Conservation (phyloP, 2,797 vertebrate species). For the Pitangus sulphuratus region DNA sequence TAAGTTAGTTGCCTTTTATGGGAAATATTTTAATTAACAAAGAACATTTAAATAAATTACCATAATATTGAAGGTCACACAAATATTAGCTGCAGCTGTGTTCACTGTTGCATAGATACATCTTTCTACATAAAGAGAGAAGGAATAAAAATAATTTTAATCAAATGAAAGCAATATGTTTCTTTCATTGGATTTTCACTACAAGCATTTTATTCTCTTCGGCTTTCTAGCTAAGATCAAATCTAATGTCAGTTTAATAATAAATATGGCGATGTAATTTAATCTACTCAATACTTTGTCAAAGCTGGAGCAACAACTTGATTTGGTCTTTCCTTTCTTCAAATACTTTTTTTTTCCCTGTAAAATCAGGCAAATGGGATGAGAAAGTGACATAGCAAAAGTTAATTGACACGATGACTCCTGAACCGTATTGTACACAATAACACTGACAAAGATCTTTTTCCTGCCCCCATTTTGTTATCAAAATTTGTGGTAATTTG, state of each 20-base stretch:
- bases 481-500: neutral
- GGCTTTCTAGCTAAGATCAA: neutral
- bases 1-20: constrained; percentile 71
- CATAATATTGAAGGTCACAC: constrained; percentile 78
- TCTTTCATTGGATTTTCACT: neutral
- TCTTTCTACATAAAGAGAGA: neutral
- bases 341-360: neutral
- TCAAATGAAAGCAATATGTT: neutral
- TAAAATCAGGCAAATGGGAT: neutral
- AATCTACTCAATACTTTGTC: neutral
- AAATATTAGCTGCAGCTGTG: constrained; percentile 63
- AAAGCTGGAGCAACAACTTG: neutral
- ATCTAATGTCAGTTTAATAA: neutral
- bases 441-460: neutral
- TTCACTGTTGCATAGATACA: neutral
- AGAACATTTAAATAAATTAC: constrained; percentile 79
- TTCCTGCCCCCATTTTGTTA: neutral
- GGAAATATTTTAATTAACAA: constrained; percentile 80
- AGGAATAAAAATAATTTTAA: constrained; percentile 1
- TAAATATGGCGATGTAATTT: neutral
- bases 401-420: neutral
- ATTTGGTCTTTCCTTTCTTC: neutral
- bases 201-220: neutral
- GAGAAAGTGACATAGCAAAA: neutral
- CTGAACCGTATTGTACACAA: neutral